Percentiles rank a stretch among this genome's conserved stretches.
Evolutionary conservation across 2,797 vertebrate species (phyloP).

Genomic region (Brachyrhaphis roseni): DNA sequence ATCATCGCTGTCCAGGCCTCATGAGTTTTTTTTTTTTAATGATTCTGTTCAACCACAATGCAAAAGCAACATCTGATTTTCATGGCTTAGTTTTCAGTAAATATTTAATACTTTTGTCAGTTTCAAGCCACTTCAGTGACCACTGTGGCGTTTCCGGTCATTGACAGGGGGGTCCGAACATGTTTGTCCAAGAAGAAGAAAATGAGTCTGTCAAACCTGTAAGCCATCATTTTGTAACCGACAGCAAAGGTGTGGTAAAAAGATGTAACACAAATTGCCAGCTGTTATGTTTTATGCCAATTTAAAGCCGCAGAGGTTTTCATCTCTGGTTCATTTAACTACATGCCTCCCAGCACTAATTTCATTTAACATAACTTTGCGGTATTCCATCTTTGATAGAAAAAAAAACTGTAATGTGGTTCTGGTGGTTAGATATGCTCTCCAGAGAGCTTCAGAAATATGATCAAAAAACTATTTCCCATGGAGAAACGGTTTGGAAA

Average conservation of each 20-base stretch:
- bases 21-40: no score
- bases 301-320: background rate
- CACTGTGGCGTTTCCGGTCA: no score
- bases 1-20: no score
- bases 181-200: background rate
- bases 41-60: no score
- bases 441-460: background rate
- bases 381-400: slow-evolving; percentile 17
- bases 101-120: no score
- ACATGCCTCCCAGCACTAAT: background rate
- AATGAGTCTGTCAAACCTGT: background rate
- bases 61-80: no score
- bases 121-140: no score
- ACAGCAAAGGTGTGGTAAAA: background rate
- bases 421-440: background rate
- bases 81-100: no score
- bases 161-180: no score
- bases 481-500: background rate
- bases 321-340: background rate
- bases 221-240: slow-evolving; percentile 1
- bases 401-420: slow-evolving; percentile 14
- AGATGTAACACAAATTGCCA: background rate
- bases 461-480: background rate
- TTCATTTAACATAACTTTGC: slow-evolving; percentile 19
- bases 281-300: background rate